phyloP scores from a whole-genome alignment of 2,888 invertebrate species.

The Microplitis deprimator region DNA sequence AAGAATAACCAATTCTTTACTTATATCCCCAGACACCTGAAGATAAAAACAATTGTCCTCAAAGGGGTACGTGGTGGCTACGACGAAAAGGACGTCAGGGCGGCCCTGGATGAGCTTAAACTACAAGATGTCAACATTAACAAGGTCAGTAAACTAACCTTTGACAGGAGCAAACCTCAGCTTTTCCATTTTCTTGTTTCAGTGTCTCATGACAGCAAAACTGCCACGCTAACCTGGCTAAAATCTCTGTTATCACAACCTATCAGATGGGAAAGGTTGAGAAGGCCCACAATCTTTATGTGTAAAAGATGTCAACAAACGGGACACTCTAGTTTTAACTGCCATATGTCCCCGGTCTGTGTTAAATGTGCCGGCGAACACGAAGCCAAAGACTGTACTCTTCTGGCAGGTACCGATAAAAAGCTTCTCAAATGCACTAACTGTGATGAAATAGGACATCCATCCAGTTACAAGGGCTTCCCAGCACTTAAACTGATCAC shows the following conservation, averaged over 20 bases:
- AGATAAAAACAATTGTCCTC: constrained; percentile 18
- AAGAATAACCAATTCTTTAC: neutral
- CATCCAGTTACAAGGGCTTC: constrained; percentile 11
- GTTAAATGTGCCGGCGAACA: neutral
- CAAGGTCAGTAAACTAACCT: constrained; percentile 30
- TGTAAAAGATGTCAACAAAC: neutral
- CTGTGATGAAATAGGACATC: constrained; percentile 16
- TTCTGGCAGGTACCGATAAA: neutral
- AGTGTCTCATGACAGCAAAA: constrained; percentile 12
- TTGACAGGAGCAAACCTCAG: constrained; percentile 16
- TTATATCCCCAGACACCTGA: constrained; percentile 18
- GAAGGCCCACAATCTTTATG: neutral
- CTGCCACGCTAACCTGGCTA: neutral
- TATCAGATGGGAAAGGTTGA: neutral
- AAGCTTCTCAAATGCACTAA: constrained; percentile 5
- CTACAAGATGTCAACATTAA: constrained; percentile 5
- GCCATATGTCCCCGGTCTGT: neutral
- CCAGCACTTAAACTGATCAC: neutral
- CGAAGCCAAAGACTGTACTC: neutral
- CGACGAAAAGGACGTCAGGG: constrained; percentile 21
- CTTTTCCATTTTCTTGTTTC: constrained; percentile 20
- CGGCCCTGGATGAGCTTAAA: neutral
- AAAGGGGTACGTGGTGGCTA: constrained; percentile 23
- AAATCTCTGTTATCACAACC: constrained; percentile 19
- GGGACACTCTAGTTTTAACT: neutral